These are phyloP conservation scores for Macquaria australasica DNA, from an alignment of 2,113 vertebrate genomes.

Conservation along the genomic window DNA sequence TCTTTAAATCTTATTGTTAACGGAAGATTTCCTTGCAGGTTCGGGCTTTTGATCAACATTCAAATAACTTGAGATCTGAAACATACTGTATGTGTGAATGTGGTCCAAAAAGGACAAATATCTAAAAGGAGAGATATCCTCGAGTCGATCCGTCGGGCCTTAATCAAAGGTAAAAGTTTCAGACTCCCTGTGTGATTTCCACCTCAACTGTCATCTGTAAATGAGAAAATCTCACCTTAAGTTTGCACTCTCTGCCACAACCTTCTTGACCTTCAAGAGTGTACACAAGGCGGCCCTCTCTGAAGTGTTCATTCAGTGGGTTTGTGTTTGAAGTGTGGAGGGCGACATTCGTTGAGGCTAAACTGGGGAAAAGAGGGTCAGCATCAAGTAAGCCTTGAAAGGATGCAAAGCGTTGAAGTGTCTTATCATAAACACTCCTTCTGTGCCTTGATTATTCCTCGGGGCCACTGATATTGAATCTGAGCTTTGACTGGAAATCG, in stretches of 20 bases:
- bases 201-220: constrained; percentile 28
- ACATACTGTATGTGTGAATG: background rate
- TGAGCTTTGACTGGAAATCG: constrained; percentile 43
- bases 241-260: constrained; percentile 32
- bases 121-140: background rate
- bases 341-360: constrained; percentile 28
- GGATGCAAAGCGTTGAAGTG: constrained; percentile 38
- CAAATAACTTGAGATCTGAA: background rate
- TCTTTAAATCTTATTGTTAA: background rate
- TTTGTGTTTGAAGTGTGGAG: constrained; percentile 53
- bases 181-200: constrained; percentile 16
- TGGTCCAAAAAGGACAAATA: background rate
- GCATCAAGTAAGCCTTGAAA: constrained; percentile 50
- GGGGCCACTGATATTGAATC: constrained; percentile 27
- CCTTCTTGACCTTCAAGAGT: constrained; percentile 51
- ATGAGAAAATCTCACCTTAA: constrained; percentile 30
- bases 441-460: constrained; percentile 61
- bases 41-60: background rate
- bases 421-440: constrained; percentile 73
- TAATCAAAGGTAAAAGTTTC: constrained; percentile 30
- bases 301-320: constrained; percentile 49
- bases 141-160: background rate
- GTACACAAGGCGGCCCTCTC: constrained; percentile 19
- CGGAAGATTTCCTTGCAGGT: background rate
- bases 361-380: constrained; percentile 40